A percentile compares a stretch with the other conserved stretches of the same genome.
Conservation (phyloP, 2,888 invertebrate genomes). For the Linnaemya tessellans region DNA sequence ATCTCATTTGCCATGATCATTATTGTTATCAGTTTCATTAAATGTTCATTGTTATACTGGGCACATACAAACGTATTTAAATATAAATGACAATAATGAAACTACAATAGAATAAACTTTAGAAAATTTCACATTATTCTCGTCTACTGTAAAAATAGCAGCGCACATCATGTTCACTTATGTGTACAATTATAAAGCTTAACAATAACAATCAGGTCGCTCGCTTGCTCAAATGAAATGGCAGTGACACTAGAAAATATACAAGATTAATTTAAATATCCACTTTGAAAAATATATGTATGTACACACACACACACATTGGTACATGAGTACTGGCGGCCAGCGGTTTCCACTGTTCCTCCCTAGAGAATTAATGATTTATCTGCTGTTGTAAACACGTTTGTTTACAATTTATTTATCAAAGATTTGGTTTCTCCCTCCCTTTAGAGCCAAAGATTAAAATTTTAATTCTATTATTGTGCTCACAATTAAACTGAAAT, state of each 20-base stretch:
- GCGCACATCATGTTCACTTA: neutral
- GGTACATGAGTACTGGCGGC: neutral
- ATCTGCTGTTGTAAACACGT: conserved; percentile 50
- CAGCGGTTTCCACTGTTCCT: conserved; percentile 11
- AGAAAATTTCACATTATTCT: neutral
- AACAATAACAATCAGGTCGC: conserved; percentile 44
- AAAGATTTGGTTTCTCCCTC: neutral
- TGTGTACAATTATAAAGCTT: conserved; percentile 8
- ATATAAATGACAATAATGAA: conserved; percentile 18
- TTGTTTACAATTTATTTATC: conserved; percentile 40
- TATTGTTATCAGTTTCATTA: conserved; percentile 32
- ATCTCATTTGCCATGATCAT: conserved; percentile 35
- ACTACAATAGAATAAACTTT: conserved; percentile 45
- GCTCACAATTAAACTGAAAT: conserved; percentile 15
- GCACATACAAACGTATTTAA: conserved; percentile 22
- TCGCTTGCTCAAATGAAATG: conserved; percentile 65
- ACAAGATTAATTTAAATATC: conserved; percentile 67
- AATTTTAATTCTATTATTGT: conserved; percentile 55
- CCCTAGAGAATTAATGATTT: conserved; percentile 28
- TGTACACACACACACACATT: neutral
- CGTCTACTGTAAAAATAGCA: conserved; percentile 32
- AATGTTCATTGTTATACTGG: conserved; percentile 55
- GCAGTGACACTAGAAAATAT: conserved; percentile 68
- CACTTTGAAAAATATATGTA: conserved; percentile 11
- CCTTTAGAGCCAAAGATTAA: conserved; percentile 20